A percentile compares a stretch with the other conserved stretches of the same genome.
phyloP scores from a whole-genome alignment of 1,140 invertebrate species.

The Aphelenchoides besseyi region DNA sequence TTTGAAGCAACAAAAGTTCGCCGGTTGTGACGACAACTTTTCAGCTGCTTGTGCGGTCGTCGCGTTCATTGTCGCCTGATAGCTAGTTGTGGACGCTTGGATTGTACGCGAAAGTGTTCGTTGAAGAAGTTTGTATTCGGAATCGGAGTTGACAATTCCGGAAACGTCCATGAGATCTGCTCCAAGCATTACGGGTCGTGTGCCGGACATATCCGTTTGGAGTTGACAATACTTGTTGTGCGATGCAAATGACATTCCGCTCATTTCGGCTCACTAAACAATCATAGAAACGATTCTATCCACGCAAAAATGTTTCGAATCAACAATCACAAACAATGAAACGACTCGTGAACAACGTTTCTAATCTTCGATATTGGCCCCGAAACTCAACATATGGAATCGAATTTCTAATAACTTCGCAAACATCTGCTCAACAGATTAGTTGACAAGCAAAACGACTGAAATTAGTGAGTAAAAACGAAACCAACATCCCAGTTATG shows the following conservation, averaged over 20 bases:
- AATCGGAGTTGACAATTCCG: not conserved
- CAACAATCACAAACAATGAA: not conserved
- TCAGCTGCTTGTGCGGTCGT: not conserved
- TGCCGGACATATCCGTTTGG: not conserved
- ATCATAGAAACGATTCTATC: not conserved
- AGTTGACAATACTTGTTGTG: not conserved
- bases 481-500: too few relatives aligned
- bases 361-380: too few relatives aligned
- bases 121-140: not conserved
- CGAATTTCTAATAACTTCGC: too few relatives aligned
- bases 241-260: not conserved
- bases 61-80: not conserved
- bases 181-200: not conserved
- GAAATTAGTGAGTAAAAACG: too few relatives aligned
- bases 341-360: too few relatives aligned
- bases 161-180: not conserved
- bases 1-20: not conserved
- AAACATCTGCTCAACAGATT: too few relatives aligned
- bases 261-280: not conserved
- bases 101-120: constrained; percentile 1
- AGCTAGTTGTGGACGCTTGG: not conserved
- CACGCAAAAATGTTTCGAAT: not conserved
- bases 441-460: too few relatives aligned
- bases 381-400: too few relatives aligned
- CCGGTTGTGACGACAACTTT: not conserved